Evolutionary conservation across 1,140 invertebrate species (phyloP).

Genomic region (Drosophila dunni): DNA sequence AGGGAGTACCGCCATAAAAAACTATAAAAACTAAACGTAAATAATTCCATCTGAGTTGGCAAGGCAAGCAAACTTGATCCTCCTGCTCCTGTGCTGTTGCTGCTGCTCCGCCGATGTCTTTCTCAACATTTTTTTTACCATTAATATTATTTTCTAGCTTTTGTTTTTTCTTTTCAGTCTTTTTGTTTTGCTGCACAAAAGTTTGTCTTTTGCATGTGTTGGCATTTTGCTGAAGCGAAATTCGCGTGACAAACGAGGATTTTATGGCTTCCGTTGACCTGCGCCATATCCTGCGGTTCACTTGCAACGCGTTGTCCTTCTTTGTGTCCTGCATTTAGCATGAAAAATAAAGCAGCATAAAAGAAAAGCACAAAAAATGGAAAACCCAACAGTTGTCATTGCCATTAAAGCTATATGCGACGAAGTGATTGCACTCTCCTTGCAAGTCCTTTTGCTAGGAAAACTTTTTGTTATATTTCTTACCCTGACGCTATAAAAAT

Average conservation of each 20-base stretch:
- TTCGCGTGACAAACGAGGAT: slow-evolving; percentile 84
- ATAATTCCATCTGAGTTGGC: slow-evolving; percentile 73
- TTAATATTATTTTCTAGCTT: slow-evolving; percentile 78
- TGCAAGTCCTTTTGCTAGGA: slow-evolving; percentile 13
- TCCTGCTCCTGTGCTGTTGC: slow-evolving; percentile 6
- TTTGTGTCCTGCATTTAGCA: slow-evolving; percentile 45
- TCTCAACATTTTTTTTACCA: slow-evolving; percentile 71
- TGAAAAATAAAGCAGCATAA: neutral
- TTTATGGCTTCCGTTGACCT: slow-evolving; percentile 85
- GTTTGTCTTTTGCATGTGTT: slow-evolving; percentile 82
- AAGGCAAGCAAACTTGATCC: slow-evolving; percentile 56
- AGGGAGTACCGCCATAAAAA: slow-evolving; percentile 60
- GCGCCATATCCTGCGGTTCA: slow-evolving; percentile 82
- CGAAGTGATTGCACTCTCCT: slow-evolving; percentile 73
- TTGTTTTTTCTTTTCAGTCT: slow-evolving; percentile 40
- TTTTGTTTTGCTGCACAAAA: slow-evolving; percentile 49
- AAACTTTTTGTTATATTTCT: slow-evolving; percentile 35
- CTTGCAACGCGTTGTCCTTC: slow-evolving; percentile 58
- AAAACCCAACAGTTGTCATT: slow-evolving; percentile 76
- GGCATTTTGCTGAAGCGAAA: slow-evolving; percentile 75
- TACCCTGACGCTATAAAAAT: slow-evolving; percentile 70
- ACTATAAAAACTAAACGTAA: slow-evolving; percentile 82
- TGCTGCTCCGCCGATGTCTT: slow-evolving; percentile 36
- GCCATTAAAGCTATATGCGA: slow-evolving; percentile 79
- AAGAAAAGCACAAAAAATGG: slow-evolving; percentile 4